Percentiles rank a stretch among this genome's conserved stretches.
Evolutionary conservation across 2,888 invertebrate genomes (phyloP).

Genomic region (Tetanocera ferruginea): DNA sequence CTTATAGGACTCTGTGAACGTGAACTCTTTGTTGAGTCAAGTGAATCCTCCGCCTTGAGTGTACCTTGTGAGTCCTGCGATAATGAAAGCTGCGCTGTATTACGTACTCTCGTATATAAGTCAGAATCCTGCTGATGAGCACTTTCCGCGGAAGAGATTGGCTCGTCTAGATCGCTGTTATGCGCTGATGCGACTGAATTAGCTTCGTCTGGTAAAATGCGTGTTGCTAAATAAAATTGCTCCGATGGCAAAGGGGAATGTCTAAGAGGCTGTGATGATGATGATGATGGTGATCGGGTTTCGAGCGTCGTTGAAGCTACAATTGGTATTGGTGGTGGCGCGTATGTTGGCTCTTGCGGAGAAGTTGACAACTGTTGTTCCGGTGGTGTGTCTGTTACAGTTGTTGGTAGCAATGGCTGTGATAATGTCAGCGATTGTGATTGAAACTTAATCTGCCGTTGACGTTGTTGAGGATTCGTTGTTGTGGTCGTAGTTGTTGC

Average conservation of each 20-base stretch:
- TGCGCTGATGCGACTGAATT: slow-evolving; percentile 50
- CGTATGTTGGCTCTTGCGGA: slow-evolving; percentile 37
- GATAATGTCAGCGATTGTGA: slow-evolving; percentile 41
- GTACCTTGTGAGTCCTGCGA: slow-evolving; percentile 15
- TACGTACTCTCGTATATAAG: slow-evolving; percentile 31
- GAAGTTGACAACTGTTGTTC: slow-evolving; percentile 10
- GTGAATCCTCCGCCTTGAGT: not conserved
- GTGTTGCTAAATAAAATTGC: slow-evolving; percentile 26
- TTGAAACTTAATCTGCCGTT: slow-evolving; percentile 48
- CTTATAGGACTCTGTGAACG: slow-evolving; percentile 61
- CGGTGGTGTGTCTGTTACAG: slow-evolving; percentile 11
- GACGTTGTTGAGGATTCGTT: slow-evolving; percentile 49
- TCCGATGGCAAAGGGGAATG: slow-evolving; percentile 19
- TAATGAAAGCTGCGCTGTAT: not conserved
- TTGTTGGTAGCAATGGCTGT: slow-evolving; percentile 41
- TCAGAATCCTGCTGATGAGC: slow-evolving; percentile 47
- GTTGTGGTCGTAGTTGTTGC: slow-evolving; percentile 42
- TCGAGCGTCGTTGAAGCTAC: slow-evolving; percentile 30
- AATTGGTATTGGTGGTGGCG: slow-evolving; percentile 39
- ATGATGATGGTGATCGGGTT: slow-evolving; percentile 38
- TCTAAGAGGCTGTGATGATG: slow-evolving; percentile 12
- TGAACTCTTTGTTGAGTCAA: slow-evolving; percentile 54
- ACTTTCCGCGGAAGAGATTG: slow-evolving; percentile 62
- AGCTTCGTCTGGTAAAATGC: slow-evolving; percentile 13
- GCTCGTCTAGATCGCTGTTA: slow-evolving; percentile 55